These are phyloP conservation scores for Netelia fuscicornis DNA, from an alignment of 2,888 invertebrate genomes.

Conservation along the genomic window DNA sequence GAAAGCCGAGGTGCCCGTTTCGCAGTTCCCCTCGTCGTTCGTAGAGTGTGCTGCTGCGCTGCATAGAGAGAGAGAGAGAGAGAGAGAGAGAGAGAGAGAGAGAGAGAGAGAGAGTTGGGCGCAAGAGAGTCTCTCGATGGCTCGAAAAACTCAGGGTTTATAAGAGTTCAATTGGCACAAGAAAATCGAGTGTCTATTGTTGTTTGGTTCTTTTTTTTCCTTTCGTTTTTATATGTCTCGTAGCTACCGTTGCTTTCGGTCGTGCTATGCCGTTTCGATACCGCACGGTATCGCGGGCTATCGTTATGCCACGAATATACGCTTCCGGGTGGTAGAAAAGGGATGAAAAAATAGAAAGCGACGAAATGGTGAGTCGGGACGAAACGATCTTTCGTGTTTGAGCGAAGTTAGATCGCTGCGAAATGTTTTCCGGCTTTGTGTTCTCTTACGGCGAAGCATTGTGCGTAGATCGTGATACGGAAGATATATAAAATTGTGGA, in stretches of 20 bases:
- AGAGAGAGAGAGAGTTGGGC: neutral
- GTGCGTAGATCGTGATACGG: no score
- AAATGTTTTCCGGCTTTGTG: neutral
- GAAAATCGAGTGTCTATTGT: slow-evolving; percentile 52
- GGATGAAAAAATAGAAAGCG: slow-evolving; percentile 2
- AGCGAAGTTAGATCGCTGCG: slow-evolving; percentile 2
- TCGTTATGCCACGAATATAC: no score
- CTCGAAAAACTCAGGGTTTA: slow-evolving; percentile 55
- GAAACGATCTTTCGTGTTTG: slow-evolving; percentile 14
- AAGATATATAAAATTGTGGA: no score
- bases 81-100: neutral
- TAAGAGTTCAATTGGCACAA: slow-evolving; percentile 59
- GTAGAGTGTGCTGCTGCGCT: slow-evolving; percentile 30
- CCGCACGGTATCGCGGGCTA: slow-evolving; percentile 24
- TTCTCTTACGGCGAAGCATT: no score
- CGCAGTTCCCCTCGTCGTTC: slow-evolving; percentile 48
- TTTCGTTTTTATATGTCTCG: slow-evolving; percentile 6
- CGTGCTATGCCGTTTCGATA: neutral
- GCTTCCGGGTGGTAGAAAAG: slow-evolving; percentile 8
- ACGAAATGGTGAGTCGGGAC: slow-evolving; percentile 9
- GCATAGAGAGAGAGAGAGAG: slow-evolving; percentile 1
- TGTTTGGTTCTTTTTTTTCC: neutral
- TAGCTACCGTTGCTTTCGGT: slow-evolving; percentile 28
- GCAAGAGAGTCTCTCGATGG: slow-evolving; percentile 29
- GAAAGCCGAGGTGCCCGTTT: slow-evolving; percentile 47